A percentile compares a stretch with the other conserved stretches of the same genome.
Conservation (phyloP, 2,113 vertebrate genomes). For the Callionymus lyra region DNA sequence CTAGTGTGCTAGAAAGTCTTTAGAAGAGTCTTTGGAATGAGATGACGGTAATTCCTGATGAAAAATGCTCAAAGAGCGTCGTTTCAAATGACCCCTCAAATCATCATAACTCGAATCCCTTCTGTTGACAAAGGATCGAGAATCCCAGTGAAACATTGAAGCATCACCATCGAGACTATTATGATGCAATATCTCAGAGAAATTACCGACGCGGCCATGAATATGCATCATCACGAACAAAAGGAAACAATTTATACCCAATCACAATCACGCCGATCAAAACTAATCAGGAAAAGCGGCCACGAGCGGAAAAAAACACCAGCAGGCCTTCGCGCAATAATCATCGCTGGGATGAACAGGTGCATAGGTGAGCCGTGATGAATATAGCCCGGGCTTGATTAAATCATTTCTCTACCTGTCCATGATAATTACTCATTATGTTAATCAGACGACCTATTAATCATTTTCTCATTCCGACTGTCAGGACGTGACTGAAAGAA, state of each 20-base stretch:
- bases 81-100: no score
- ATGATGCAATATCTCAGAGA: background rate
- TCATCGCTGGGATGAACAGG: constrained; percentile 48
- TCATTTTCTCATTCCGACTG: constrained; percentile 66
- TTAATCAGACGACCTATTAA: constrained; percentile 60
- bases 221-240: constrained; percentile 38
- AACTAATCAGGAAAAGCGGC: constrained; percentile 46
- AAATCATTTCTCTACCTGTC: constrained; percentile 64
- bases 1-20: no score
- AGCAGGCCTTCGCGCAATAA: constrained; percentile 47
- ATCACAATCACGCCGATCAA: constrained; percentile 32
- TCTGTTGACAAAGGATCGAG: no score
- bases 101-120: background rate
- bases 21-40: no score
- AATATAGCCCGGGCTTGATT: constrained; percentile 60
- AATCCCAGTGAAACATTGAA: no score
- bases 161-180: no score
- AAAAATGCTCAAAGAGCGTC: no score
- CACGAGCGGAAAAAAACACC: constrained; percentile 33
- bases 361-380: constrained; percentile 62
- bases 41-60: no score
- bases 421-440: constrained; percentile 64
- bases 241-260: constrained; percentile 35
- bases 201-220: constrained; percentile 19
- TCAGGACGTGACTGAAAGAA: constrained; percentile 56